Conservation (phyloP, 2,113 vertebrate genomes). For the Pelvicachromis taeniatus region DNA sequence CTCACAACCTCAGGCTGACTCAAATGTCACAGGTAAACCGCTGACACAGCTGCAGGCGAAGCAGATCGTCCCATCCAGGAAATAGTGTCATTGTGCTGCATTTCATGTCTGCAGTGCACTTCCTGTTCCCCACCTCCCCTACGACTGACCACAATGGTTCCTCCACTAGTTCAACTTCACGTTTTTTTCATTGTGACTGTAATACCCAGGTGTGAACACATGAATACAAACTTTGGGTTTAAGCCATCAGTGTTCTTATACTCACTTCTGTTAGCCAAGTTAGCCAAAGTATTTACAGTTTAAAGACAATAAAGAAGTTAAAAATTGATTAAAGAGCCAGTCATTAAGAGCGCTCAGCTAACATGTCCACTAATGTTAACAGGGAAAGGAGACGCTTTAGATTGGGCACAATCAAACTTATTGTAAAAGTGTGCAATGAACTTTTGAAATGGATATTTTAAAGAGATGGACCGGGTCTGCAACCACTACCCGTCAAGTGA, state of each 20-base stretch:
- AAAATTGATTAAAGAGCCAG: not conserved
- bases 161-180: not conserved
- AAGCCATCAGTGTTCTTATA: not conserved
- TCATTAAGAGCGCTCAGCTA: not conserved
- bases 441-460: not conserved
- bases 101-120: not conserved
- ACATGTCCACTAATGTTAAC: not conserved
- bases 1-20: not conserved
- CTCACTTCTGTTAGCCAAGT: not conserved
- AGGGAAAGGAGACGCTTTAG: not conserved
- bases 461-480: not conserved
- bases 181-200: not conserved
- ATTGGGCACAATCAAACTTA: not conserved
- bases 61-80: not conserved
- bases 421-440: not conserved
- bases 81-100: not conserved
- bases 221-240: not conserved
- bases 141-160: not conserved
- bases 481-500: not conserved
- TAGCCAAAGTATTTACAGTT: not conserved
- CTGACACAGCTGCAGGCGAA: not conserved
- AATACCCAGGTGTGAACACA: not conserved
- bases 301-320: not conserved
- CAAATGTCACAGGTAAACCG: slow-evolving; percentile 13
- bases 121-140: not conserved